Evolutionary conservation across 2,797 vertebrate species (phyloP), one percentile per base, ranked within the genome.

Genomic region (Aldrovandia affinis): DNA sequence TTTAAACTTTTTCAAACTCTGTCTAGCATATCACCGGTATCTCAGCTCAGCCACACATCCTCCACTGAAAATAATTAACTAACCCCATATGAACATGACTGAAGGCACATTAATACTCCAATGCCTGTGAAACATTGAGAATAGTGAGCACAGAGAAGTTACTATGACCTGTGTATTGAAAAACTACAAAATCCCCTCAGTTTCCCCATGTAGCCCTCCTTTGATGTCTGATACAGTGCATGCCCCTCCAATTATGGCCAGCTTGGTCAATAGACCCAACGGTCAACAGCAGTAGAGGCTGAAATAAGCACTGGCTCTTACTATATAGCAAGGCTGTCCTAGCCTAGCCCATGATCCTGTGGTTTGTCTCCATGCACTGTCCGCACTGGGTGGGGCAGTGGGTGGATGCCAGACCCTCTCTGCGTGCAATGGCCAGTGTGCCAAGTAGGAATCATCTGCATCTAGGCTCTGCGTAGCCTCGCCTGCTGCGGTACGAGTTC

Each of bases 211-310:
- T 47, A n/a, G 39, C 22, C 8, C 39, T 77, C 42, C 5, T 77
- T 7, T 44, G 73, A 44, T 7, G 22, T 6, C 73, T 10, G 25
- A 77, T 77, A 42, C 18, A 39, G 68, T 36, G 30, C 2, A 80
- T 36, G 20, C n/a, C 3, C n/a, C 55, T 55, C 86, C 61, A 1
- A 87, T 78, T 84, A 85, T 86, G 87, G 87, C 83, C 85, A 87
- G 86, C 85, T 84, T 90, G 89, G n/a, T n/a, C n/a, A n/a, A n/a
- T n/a, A n/a, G n/a, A 88, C 88, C 84, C 50, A 86, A 83, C 87
- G 87, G 88, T 88, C 86, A 25, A 28, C 39, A 22, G 81, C 33
- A 44, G 57, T 25, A 63, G 39, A 44, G 44, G 50, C 30, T 57
- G 25, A 59, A 80, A 36, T 55, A 10, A 25, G 18, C 79, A 55